Base-by-base conservation (phyloP, 2,888 invertebrate genomes). In the Koerneria pararmatus region DNA sequence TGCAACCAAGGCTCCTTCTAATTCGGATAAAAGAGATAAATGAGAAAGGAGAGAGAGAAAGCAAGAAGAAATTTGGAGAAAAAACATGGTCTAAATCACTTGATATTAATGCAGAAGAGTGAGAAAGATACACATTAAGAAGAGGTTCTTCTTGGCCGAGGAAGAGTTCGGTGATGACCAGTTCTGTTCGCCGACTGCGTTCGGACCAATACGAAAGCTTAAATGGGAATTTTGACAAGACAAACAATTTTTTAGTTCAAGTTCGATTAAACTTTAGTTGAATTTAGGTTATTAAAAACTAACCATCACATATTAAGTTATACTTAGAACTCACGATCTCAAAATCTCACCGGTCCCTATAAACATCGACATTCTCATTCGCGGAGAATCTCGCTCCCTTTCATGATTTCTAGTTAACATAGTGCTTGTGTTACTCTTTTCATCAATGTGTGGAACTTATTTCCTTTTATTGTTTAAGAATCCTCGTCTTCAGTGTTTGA, bases 121-220 rank as follows among this genome's bases (percentile, higher is more conserved):
- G n/a, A n/a, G n/a, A n/a, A n/a, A n/a, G n/a, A n/a, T 5, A 65
- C 65, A 57, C 49, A 57, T 65, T 57, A 58, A 34, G 66, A 41
- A 71, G 64, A 0, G 68, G 49, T 89, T 83, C 84, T 22, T 69
- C 67, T 69, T 74, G 54, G 54, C 97, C 97, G 85, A 95, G 95
- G 85, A 93, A 98, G 72, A 99, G 86, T 87, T 99, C 98, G 78
- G 97, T 87, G 0, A 93, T 90, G 0, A 91, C 91, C 66, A 98
- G 88, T 87, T 98, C 98, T 19, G 90, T 90, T 63, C 98, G 89
- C 46, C 97, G 88, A 75, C 90, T 91, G 85, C 94, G 93, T 81
- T 95, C 93, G 85, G 91, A 97, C 86, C 90, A 92, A 85, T 91
- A 95, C 46, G 91, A 88, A 85, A 95, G 97, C 72, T 87, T 80